These are phyloP conservation scores for Formica aserva DNA, from an alignment of 2,888 invertebrate species.

Conservation along the genomic window DNA sequence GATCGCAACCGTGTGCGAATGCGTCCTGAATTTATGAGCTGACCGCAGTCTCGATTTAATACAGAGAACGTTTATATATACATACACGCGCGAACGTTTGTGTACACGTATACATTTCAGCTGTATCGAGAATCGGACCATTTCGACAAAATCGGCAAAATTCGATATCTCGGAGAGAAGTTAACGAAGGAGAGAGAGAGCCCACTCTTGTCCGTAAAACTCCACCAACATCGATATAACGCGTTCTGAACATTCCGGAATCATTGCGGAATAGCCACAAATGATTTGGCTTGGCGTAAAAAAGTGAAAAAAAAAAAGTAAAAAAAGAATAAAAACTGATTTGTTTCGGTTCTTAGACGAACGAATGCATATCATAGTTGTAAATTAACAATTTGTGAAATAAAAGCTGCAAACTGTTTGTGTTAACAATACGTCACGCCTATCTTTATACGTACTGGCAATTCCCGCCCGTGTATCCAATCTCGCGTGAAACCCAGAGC, in stretches of 20 bases:
- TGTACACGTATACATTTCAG: conserved; percentile 44
- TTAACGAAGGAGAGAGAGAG: conserved; percentile 3
- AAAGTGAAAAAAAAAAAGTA: background rate
- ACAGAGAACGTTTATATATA: background rate
- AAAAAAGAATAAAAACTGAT: conserved; percentile 60
- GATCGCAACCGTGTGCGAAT: background rate
- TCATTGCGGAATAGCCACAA: conserved; percentile 70
- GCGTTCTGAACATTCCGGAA: conserved; percentile 66
- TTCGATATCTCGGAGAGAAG: background rate
- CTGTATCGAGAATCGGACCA: conserved; percentile 24
- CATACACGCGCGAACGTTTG: conserved; percentile 17
- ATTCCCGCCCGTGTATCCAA: conserved; percentile 22
- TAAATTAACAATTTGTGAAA: conserved; percentile 94
- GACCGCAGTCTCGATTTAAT: background rate
- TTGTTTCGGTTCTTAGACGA: conserved; percentile 89
- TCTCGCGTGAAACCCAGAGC: conserved; percentile 47
- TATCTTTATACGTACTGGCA: conserved; percentile 14
- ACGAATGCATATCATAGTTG: conserved; percentile 97
- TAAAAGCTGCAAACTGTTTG: conserved; percentile 90
- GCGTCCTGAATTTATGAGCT: conserved; percentile 28
- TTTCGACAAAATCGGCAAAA: conserved; percentile 34
- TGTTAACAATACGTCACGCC: conserved; percentile 80
- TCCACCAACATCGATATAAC: conserved; percentile 29
- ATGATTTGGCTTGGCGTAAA: conserved; percentile 70
- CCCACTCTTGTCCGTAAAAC: conserved; percentile 46